phyloP scores from a whole-genome alignment of 1,140 invertebrate species.

The Paraescarpia echinospica region DNA sequence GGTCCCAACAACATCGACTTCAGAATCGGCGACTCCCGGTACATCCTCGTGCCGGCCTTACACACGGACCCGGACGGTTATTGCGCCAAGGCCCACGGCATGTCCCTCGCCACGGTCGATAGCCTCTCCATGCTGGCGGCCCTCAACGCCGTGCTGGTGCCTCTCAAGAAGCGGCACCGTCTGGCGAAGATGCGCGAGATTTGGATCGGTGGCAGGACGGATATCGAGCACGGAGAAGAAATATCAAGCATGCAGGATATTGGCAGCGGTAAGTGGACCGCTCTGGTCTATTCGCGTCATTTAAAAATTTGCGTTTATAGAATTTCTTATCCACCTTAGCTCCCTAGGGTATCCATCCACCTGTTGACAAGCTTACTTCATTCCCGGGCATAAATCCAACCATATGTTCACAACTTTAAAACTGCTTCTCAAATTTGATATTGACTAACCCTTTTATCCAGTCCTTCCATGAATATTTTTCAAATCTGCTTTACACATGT shows the following conservation, averaged over 20 bases:
- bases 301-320: no score
- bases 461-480: no score
- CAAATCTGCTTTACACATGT: no score
- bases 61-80: constrained; percentile 10
- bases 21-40: background rate
- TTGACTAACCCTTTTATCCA: no score
- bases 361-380: no score
- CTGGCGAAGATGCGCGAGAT: background rate
- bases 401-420: no score
- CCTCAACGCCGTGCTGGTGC: background rate
- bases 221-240: background rate
- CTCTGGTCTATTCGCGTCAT: background rate
- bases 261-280: background rate
- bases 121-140: background rate
- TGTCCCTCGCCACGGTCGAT: background rate
- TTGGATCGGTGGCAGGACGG: constrained; percentile 14
- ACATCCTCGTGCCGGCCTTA: constrained; percentile 6
- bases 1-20: constrained; percentile 9
- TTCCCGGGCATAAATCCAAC: no score
- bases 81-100: background rate
- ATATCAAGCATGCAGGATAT: background rate
- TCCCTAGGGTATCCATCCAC: no score
- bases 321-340: no score
- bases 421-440: no score
- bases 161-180: background rate